Percentiles rank a stretch among this genome's conserved stretches.
These are phyloP conservation scores for Fulmarus glacialis DNA, from an alignment of 2,113 vertebrate genomes.

Conservation along the genomic window DNA sequence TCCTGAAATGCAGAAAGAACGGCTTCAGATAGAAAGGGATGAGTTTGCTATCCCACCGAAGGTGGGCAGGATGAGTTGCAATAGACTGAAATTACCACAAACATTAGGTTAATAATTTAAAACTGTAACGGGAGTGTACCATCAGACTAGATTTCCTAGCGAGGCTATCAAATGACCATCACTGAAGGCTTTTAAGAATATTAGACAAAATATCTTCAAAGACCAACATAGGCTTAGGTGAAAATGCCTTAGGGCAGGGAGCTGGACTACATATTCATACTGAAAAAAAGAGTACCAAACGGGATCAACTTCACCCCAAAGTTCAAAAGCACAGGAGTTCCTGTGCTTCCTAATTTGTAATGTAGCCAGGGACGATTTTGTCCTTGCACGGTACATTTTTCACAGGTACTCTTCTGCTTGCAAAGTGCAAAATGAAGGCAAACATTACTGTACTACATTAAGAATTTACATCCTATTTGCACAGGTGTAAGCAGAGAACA, in stretches of 20 bases:
- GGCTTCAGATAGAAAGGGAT: background rate
- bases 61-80: background rate
- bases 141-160: background rate
- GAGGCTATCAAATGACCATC: background rate
- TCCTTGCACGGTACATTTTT: background rate
- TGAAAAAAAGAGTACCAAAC: background rate
- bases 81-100: background rate
- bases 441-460: background rate
- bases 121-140: rapidly evolving
- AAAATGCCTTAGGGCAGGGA: background rate
- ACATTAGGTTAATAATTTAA: background rate
- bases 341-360: background rate
- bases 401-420: background rate
- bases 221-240: background rate
- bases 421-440: background rate
- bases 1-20: background rate
- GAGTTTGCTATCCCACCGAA: background rate
- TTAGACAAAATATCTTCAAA: background rate
- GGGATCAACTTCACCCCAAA: background rate
- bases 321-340: background rate
- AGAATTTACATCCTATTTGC: background rate
- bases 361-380: background rate
- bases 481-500: background rate
- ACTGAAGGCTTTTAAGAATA: background rate
- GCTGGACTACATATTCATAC: background rate